Evolutionary conservation across 1,140 invertebrate genomes (phyloP).

Genomic region (Coenobita brevimanus): DNA sequence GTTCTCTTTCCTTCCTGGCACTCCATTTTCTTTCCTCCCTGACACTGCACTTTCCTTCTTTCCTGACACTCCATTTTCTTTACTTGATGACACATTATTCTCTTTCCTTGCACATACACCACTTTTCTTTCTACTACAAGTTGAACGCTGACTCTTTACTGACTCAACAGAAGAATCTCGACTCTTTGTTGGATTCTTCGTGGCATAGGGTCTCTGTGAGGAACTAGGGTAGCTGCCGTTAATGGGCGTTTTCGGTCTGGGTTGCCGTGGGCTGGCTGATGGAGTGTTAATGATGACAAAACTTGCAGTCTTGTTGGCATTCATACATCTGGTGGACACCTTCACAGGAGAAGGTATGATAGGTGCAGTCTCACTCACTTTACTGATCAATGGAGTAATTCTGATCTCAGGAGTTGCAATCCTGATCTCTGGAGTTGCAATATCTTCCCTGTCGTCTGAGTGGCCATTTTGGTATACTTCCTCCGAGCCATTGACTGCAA

Average conservation of each 20-base stretch:
- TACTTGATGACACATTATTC: too few relatives aligned
- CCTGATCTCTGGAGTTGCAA: not conserved
- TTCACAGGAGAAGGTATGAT: slow-evolving; percentile 30
- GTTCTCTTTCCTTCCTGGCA: too few relatives aligned
- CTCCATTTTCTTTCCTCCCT: too few relatives aligned
- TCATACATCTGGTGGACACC: slow-evolving; percentile 44
- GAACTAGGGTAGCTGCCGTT: slow-evolving; percentile 14
- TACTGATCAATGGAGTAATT: slow-evolving; percentile 37
- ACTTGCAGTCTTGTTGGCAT: slow-evolving; percentile 56
- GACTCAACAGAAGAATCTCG: slow-evolving; percentile 51
- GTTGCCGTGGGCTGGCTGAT: slow-evolving; percentile 43
- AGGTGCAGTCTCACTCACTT: not conserved
- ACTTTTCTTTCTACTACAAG: slow-evolving; percentile 32
- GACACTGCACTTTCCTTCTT: too few relatives aligned
- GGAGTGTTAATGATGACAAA: slow-evolving; percentile 59
- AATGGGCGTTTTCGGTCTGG: slow-evolving; percentile 41
- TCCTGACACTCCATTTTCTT: too few relatives aligned
- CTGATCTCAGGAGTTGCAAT: slow-evolving; percentile 48
- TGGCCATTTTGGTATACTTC: slow-evolving; percentile 33
- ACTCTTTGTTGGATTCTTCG: slow-evolving; percentile 7
- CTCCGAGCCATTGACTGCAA: slow-evolving; percentile 38
- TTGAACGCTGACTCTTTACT: slow-evolving; percentile 31
- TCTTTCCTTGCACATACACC: not conserved
- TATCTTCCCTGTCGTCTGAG: slow-evolving; percentile 30
- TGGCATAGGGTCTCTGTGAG: slow-evolving; percentile 2